Conservation (phyloP, 2,888 invertebrate species). For the Watsonalla cultraria region DNA sequence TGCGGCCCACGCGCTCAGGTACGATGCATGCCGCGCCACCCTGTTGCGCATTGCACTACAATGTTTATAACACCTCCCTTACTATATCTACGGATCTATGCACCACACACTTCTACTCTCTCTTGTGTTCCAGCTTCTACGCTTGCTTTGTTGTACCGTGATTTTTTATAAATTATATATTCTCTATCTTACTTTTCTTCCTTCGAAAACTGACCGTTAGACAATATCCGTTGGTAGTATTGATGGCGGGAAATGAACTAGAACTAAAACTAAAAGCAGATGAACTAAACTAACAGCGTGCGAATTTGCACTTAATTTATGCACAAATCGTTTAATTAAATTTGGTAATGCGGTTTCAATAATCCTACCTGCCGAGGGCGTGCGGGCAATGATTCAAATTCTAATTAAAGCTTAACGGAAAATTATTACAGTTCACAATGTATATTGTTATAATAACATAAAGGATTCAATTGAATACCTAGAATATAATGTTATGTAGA, state of each 20-base stretch:
- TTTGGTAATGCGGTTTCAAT: background rate
- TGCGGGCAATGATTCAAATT: background rate
- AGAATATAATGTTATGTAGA: background rate
- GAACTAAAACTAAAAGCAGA: too few relatives aligned
- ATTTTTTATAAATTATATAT: too few relatives aligned
- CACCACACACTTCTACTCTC: background rate
- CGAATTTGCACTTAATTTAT: background rate
- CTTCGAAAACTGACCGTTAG: too few relatives aligned
- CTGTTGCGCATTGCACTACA: conserved; percentile 71
- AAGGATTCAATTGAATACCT: background rate
- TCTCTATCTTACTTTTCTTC: too few relatives aligned
- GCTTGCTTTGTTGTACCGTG: background rate
- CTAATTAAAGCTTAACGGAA: background rate
- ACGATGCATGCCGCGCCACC: conserved; percentile 51
- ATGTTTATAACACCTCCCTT: conserved; percentile 43
- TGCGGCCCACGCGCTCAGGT: conserved; percentile 62
- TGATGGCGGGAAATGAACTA: too few relatives aligned
- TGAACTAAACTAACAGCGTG: background rate
- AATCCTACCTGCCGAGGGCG: background rate
- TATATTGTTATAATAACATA: background rate
- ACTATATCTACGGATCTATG: background rate
- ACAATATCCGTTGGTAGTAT: too few relatives aligned
- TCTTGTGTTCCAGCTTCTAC: background rate
- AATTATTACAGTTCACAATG: background rate
- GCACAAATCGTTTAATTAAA: background rate